Percentiles rank a stretch among this genome's conserved stretches.
These are phyloP conservation scores for Platichthys stellatus DNA, from an alignment of 2,113 vertebrate species.

Conservation along the genomic window DNA sequence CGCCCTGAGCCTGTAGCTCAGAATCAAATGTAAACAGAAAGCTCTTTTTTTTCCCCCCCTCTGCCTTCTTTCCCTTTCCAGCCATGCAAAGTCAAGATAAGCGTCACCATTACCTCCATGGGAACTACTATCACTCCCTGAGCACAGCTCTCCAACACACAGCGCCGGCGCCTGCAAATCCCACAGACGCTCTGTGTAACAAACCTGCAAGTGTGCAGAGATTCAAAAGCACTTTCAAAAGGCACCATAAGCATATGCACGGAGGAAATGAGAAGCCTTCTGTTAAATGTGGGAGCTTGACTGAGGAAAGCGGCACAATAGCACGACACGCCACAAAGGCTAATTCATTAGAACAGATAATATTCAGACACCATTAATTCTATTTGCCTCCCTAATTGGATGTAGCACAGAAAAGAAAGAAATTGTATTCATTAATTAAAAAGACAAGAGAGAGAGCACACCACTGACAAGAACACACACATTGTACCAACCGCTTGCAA, in stretches of 20 bases:
- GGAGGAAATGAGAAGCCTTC: conserved; percentile 54
- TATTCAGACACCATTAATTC: conserved; percentile 79
- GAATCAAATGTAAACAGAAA: conserved; percentile 68
- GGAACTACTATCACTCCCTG: conserved; percentile 58
- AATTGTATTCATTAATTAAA: conserved; percentile 80
- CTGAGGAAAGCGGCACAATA: conserved; percentile 61
- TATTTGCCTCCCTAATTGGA: conserved; percentile 80
- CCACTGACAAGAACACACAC: conserved; percentile 51
- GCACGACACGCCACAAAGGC: conserved; percentile 70
- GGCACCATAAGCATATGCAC: conserved; percentile 49
- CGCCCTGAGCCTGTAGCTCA: conserved; percentile 46
- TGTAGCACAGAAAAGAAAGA: conserved; percentile 71
- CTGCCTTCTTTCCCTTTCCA: conserved; percentile 27
- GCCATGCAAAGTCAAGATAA: conserved; percentile 67
- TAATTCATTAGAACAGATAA: conserved; percentile 81
- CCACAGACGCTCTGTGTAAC: conserved; percentile 29
- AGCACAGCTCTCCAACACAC: conserved; percentile 64
- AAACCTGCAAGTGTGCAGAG: conserved; percentile 50
- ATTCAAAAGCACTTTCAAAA: conserved; percentile 42
- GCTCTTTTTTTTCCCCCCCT: background rate
- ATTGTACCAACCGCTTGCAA: conserved; percentile 37
- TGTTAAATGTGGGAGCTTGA: conserved; percentile 65
- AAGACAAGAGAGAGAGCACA: conserved; percentile 71
- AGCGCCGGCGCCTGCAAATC: conserved; percentile 38
- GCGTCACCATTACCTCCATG: conserved; percentile 56